Percentiles rank a stretch among this genome's conserved stretches.
Evolutionary conservation across 2,888 invertebrate genomes (phyloP).

Genomic region (Cantharis rustica): DNA sequence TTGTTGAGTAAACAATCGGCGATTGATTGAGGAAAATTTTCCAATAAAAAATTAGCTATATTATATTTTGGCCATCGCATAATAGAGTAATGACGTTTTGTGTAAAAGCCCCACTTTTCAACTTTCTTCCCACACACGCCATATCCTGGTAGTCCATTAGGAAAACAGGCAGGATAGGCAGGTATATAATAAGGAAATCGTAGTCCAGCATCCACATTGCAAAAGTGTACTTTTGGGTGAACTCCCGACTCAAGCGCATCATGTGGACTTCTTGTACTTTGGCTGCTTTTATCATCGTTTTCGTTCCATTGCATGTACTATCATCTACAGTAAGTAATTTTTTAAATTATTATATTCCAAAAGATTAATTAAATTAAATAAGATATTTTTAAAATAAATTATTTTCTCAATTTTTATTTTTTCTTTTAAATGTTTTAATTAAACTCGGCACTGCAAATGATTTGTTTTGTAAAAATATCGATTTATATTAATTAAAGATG

Average conservation of each 20-base stretch:
- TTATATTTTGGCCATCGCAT: not conserved
- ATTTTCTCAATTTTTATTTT: not conserved
- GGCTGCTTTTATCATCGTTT: not conserved
- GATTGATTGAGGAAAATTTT: not conserved
- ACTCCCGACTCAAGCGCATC: not conserved
- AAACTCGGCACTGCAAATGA: not conserved
- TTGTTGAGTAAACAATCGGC: not conserved
- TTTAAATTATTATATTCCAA: not conserved
- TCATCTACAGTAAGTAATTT: not conserved
- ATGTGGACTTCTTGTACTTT: not conserved
- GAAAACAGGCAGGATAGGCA: conserved; percentile 19
- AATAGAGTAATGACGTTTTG: not conserved
- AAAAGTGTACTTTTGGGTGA: not conserved
- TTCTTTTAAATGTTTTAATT: not conserved
- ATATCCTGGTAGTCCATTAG: conserved; percentile 18
- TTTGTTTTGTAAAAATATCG: not conserved
- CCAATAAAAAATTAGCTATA: not conserved
- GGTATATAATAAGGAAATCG: conserved; percentile 21
- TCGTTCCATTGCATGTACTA: not conserved
- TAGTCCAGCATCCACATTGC: conserved; percentile 14
- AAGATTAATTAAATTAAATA: not conserved
- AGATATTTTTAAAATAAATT: not conserved
- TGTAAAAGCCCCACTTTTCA: conserved; percentile 9
- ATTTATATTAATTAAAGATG: not conserved
- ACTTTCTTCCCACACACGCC: conserved; percentile 14